phyloP scores from a whole-genome alignment of 2,888 invertebrate genomes.

The Calameuta pallipes region DNA sequence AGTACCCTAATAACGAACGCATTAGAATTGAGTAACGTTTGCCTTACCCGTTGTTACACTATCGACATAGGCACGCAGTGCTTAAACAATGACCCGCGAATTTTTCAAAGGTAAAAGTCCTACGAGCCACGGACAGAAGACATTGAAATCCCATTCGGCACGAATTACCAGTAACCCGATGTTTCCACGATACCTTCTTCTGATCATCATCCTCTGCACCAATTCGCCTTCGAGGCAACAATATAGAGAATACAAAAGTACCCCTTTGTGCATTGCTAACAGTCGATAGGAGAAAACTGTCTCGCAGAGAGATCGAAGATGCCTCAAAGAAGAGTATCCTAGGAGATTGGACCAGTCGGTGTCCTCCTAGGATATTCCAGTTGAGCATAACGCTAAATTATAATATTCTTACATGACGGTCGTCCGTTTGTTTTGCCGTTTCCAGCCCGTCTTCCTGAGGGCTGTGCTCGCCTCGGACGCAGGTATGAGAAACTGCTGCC shows the following conservation, averaged over 20 bases:
- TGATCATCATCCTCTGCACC: not conserved
- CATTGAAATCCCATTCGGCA: not conserved
- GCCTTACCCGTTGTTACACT: not conserved
- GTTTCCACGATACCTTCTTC: not conserved
- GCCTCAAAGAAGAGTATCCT: not conserved
- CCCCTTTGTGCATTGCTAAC: not conserved
- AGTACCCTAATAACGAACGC: not conserved
- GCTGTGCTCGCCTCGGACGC: constrained; percentile 77
- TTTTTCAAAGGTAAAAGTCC: not conserved
- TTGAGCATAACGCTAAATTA: not conserved
- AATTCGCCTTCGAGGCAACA: not conserved
- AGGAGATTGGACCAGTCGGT: not conserved
- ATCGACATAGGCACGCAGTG: too few species aligned
- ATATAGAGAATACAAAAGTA: not conserved
- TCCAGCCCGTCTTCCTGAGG: constrained; percentile 84
- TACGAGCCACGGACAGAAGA: not conserved
- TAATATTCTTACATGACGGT: constrained; percentile 30
- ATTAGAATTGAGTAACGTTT: not conserved
- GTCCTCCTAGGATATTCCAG: not conserved
- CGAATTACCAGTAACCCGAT: not conserved
- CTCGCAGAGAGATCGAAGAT: not conserved
- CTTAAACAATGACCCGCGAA: not conserved
- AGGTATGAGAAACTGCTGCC: constrained; percentile 81
- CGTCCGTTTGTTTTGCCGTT: constrained; percentile 54
- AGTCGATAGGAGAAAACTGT: not conserved